A percentile compares a stretch with the other conserved stretches of the same genome.
These are phyloP conservation scores for Eubucco bourcierii DNA, from an alignment of 2,113 vertebrate species.

Conservation along the genomic window DNA sequence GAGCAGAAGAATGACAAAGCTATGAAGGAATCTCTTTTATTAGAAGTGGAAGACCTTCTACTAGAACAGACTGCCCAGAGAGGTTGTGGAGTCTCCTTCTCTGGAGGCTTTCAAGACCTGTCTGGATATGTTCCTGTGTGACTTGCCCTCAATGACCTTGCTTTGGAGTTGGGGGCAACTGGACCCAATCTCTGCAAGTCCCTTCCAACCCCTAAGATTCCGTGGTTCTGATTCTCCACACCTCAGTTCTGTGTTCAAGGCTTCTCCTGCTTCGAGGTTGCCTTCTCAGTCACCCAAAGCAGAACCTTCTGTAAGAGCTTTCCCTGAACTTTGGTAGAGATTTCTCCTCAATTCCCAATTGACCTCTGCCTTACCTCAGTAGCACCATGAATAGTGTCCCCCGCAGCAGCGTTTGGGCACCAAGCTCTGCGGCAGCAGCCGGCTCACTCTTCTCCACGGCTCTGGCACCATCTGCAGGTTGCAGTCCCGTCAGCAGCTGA, in stretches of 20 bases:
- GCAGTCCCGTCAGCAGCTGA: neutral
- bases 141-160: too few species aligned
- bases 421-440: rapidly evolving
- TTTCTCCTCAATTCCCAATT: rapidly evolving
- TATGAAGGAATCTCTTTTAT: too few species aligned
- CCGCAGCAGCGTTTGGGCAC: neutral
- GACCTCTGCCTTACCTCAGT: rapidly evolving
- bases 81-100: too few species aligned
- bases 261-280: neutral
- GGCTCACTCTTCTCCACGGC: neutral
- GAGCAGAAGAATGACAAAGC: neutral
- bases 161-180: too few species aligned
- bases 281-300: neutral
- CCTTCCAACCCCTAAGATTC: too few species aligned
- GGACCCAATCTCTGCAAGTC: too few species aligned
- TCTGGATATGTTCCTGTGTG: too few species aligned
- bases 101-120: too few species aligned
- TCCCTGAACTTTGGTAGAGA: neutral
- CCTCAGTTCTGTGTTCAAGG: rapidly evolving
- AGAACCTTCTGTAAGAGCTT: neutral
- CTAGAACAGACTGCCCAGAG: too few species aligned
- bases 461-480: conserved; percentile 73
- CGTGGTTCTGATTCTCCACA: neutral
- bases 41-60: rapidly evolving
- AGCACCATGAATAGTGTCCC: neutral